A percentile compares a stretch with the other conserved stretches of the same genome.
phyloP scores from a whole-genome alignment of 2,888 invertebrate genomes.

The Spialia ferax region DNA sequence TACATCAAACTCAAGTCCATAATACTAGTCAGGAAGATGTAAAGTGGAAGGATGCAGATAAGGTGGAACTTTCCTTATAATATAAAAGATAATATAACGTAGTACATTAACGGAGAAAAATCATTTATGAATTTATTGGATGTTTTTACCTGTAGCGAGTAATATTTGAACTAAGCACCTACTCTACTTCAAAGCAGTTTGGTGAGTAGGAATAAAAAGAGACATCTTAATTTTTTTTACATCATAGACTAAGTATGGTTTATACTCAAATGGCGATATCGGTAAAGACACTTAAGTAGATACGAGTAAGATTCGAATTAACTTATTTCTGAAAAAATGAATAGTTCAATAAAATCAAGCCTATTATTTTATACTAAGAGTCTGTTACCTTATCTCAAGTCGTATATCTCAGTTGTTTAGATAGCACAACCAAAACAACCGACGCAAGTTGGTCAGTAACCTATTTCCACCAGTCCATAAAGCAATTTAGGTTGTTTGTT shows the following conservation, averaged over 20 bases:
- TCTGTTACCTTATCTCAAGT: not conserved
- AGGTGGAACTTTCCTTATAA: not conserved
- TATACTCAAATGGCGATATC: no score
- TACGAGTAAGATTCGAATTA: not conserved
- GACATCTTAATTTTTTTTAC: no score
- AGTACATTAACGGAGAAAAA: no score
- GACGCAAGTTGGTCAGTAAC: not conserved
- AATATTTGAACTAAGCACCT: no score
- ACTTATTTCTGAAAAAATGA: not conserved
- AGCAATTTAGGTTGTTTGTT: not conserved
- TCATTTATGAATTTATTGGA: no score
- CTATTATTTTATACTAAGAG: not conserved
- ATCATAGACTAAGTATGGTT: no score
- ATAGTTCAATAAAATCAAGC: not conserved
- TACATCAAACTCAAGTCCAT: slow-evolving; percentile 16
- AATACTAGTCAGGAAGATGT: not conserved
- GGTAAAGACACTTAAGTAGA: no score
- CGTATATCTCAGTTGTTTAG: not conserved
- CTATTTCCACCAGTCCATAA: not conserved
- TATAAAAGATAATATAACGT: no score
- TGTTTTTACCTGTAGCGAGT: no score
- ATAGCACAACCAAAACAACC: not conserved
- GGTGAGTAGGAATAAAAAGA: no score
- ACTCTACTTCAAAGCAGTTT: no score
- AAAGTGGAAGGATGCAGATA: not conserved